Evolutionary conservation across 2,797 vertebrate species (phyloP).

Genomic region (Syngnathus rostellatus): DNA sequence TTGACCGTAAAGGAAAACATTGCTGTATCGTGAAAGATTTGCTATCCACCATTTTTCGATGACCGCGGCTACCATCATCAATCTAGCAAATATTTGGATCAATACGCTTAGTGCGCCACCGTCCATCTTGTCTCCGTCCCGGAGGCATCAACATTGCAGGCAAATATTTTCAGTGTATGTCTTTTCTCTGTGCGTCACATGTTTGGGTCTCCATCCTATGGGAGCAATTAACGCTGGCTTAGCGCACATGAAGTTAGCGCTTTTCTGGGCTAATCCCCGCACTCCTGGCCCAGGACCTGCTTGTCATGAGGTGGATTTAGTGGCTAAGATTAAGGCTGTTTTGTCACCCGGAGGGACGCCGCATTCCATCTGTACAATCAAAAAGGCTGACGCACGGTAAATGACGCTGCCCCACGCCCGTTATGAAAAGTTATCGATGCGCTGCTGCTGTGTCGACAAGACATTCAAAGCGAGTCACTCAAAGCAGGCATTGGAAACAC

Average conservation of each 20-base stretch:
- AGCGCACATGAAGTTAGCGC: conserved; percentile 62
- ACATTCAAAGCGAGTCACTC: no score
- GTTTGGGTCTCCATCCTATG: conserved; percentile 41
- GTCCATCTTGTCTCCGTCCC: background rate
- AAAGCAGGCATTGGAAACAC: no score
- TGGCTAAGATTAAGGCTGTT: conserved; percentile 54
- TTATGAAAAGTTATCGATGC: no score
- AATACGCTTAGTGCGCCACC: no score
- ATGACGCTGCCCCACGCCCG: no score
- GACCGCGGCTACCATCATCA: background rate
- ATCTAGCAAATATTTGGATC: background rate
- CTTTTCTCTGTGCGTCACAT: conserved; percentile 36
- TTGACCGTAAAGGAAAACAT: no score
- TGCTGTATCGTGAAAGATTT: no score
- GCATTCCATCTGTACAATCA: conserved; percentile 26
- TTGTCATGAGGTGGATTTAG: conserved; percentile 61
- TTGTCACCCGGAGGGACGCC: conserved; percentile 38
- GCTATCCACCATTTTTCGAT: no score
- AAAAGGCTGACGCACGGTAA: conserved; percentile 1
- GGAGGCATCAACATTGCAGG: conserved; percentile 4
- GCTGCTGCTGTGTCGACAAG: no score
- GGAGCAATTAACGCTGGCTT: conserved; percentile 69
- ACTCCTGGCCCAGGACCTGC: conserved; percentile 50
- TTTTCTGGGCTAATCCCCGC: conserved; percentile 69
- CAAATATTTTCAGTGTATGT: conserved; percentile 4